Conservation (phyloP, 2,888 invertebrate species). For the Apomyelois bistriatella region DNA sequence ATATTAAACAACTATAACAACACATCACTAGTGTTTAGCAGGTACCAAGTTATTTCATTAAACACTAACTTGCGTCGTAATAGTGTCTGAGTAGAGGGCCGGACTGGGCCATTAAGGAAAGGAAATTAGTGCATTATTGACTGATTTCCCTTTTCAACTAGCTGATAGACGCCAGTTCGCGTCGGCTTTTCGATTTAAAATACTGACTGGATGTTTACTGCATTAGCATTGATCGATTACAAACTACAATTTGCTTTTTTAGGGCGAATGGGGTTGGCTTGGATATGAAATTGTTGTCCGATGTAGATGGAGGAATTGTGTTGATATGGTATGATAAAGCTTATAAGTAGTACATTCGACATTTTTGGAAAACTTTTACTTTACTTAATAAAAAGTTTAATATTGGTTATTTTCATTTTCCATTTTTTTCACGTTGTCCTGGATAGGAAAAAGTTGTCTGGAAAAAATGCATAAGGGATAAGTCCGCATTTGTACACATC, state of each 20-base stretch:
- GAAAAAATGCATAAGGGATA: too few relatives aligned
- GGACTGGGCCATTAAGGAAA: constrained; percentile 70
- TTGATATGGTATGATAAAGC: neutral
- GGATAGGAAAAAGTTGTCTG: too few relatives aligned
- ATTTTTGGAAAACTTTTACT: neutral
- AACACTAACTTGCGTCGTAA: constrained; percentile 33
- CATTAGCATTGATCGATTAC: constrained; percentile 46
- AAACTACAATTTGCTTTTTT: constrained; percentile 15
- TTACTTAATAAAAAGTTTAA: too few relatives aligned
- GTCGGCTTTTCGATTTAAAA: constrained; percentile 63
- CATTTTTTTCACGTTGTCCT: too few relatives aligned
- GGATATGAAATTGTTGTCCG: neutral
- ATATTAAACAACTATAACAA: neutral
- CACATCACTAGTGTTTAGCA: constrained; percentile 5
- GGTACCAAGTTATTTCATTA: constrained; percentile 12
- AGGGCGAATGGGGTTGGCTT: neutral
- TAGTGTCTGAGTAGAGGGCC: constrained; percentile 55
- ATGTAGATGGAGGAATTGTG: neutral
- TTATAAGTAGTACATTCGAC: neutral
- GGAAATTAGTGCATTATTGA: constrained; percentile 80
- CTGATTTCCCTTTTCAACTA: constrained; percentile 78
- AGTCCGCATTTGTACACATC: too few relatives aligned
- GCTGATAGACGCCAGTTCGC: constrained; percentile 56
- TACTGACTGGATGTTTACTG: constrained; percentile 48
- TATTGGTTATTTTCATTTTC: too few relatives aligned